Percentiles rank a stretch among this genome's conserved stretches.
Conservation (phyloP, 1,140 invertebrate genomes). For the Pteromalus puparum region DNA sequence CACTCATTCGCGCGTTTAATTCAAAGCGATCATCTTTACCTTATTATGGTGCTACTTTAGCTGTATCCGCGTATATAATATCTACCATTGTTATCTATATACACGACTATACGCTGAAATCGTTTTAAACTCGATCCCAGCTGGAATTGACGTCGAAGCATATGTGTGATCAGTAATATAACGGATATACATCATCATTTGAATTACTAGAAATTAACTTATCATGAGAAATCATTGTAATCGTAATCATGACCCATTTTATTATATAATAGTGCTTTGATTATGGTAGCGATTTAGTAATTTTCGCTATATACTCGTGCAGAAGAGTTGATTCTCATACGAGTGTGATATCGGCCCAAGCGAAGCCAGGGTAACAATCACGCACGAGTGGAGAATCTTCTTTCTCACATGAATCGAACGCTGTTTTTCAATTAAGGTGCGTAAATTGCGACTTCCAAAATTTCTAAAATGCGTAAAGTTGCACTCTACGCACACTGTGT, state of each 20-base stretch:
- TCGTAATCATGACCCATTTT: background rate
- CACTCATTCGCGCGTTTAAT: background rate
- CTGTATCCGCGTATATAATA: constrained; percentile 31
- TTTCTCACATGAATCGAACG: too few relatives aligned
- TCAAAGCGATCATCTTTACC: background rate
- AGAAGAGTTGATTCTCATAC: too few relatives aligned
- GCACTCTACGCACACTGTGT: too few relatives aligned
- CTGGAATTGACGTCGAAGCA: constrained; percentile 52
- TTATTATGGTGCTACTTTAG: constrained; percentile 50
- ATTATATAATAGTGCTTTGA: background rate
- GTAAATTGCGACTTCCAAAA: too few relatives aligned
- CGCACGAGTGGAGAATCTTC: too few relatives aligned
- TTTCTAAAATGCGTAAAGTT: too few relatives aligned
- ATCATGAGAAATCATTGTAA: background rate
- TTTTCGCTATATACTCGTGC: too few relatives aligned
- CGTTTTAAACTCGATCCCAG: constrained; percentile 30
- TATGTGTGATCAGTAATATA: constrained; percentile 38
- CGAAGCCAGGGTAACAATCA: too few relatives aligned
- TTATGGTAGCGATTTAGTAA: background rate
- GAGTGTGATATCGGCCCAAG: too few relatives aligned
- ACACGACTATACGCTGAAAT: constrained; percentile 28
- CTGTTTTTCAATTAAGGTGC: too few relatives aligned
- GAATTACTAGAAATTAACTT: constrained; percentile 7
- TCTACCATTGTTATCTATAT: constrained; percentile 37
- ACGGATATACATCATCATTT: constrained; percentile 21